Base-by-base conservation (phyloP, 1,140 invertebrate genomes). In the Drosophila rhopaloa region DNA sequence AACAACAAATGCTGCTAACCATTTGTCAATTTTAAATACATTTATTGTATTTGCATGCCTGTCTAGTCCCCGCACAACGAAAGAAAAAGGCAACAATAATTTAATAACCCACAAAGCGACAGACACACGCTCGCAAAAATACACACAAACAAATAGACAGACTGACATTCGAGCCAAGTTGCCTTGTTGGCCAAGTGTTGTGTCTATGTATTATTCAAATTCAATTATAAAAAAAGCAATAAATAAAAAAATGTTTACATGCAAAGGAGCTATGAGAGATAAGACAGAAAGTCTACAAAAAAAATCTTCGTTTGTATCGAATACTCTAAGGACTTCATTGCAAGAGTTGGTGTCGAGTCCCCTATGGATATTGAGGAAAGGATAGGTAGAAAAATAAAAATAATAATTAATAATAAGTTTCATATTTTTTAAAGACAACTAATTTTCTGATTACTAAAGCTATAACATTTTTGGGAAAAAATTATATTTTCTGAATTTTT, bases 171-270 rank as follows among this genome's bases (percentile, higher is more conserved):
- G 46, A 16, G 55, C 53, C 47, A 53, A 71, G 48, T 70, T 70
- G 57, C 51, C 51, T 60, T 61, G 56, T 66, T 79, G 83, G 76
- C 76, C 73, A 62, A 76, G 66, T 73, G 79, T 68, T 79, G 40
- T 79, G 72, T 88, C 76, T 86, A 79, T 88, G 77, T 79, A 77
- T 79, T 82, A 88, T 88, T 83, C 79, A 88, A 88, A 88, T 88
- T 83, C 83, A 88, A 88, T 88, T 86, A 86, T 73, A 65, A 88
- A 76, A 78, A 81, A 68, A 19, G 66, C 71, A 81, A 86, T 86
- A 86, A 86, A 86, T 86, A 81, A 85, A 77, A 68, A 60, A 65
- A 72, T 77, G 66, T 56, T 51, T 86, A 57, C 46, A 75, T 71
- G 67, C 67, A 58, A 74, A 56, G 76, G 41, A 59, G 59, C 67